Base-by-base conservation (phyloP, 2,113 vertebrate species). In the Dasyornis broadbenti region DNA sequence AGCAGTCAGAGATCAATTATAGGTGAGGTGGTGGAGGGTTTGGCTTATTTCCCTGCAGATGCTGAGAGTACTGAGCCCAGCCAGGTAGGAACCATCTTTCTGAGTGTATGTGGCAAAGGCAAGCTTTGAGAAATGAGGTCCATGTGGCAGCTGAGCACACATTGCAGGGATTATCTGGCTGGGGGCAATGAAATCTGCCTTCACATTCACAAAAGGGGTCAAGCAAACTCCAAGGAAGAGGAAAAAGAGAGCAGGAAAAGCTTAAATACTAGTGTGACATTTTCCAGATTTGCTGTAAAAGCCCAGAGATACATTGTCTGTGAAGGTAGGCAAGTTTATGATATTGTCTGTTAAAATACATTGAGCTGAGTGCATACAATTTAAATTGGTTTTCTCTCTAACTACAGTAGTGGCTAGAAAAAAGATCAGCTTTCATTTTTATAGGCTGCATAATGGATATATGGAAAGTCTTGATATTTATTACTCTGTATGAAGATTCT, bases 401-500 rank as follows among this genome's bases (percentile, higher is more conserved):
- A 73, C 79, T 92, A 89, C 18, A 3, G 44, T 83, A 86, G 82
- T 86, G 80, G 72, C 68, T 83, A 64, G 77, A 40, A 92, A 90
- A 92, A 90, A 86, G 26, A 19, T 56, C 57, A 80, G 47, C 64
- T 92, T 92, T 96, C 47, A 33, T 89, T 94, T 95, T 94, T 92
- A 81, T 70, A 78, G 63, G 47, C 86, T 93, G 52, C 68, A 39
- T 83, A 86, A 96, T 78, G 79, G 71, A 69, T 94, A 70, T 83
- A 79, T 96, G 88, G 76, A 94, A 88, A 88, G 79, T 91, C 85
- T 90, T 88, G 68, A 44, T 90, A 96, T 88, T 96, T 95, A 94
- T 94, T 88, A 90, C 44, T 92, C 54, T 83, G 35, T 94, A 93
- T 81, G 82, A 93, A 72, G 47, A 92, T 64, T 93, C 85, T 94